phyloP scores from a whole-genome alignment of 2,113 vertebrate genomes.

The Phrynosoma blainvillii region DNA sequence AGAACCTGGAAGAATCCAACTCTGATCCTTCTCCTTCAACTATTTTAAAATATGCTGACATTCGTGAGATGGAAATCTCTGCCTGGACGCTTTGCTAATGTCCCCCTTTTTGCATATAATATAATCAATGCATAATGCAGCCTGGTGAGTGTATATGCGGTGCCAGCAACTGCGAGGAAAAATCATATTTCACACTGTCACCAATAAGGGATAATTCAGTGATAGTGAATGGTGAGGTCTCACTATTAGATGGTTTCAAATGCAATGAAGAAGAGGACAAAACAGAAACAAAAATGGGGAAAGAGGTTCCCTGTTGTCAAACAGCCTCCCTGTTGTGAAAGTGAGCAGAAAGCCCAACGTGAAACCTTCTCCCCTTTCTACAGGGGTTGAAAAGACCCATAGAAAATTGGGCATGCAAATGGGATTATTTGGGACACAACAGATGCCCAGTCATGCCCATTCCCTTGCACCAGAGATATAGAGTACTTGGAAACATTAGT shows the following conservation, averaged over 20 bases:
- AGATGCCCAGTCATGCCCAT: too few species aligned
- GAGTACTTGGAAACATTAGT: too few species aligned
- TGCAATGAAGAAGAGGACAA: neutral
- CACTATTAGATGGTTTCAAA: neutral
- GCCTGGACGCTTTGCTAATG: neutral
- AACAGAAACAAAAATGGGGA: too few species aligned
- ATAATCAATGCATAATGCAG: neutral
- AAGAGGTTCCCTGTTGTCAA: too few species aligned
- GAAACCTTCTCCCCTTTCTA: too few species aligned
- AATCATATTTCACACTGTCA: slow-evolving; percentile 14
- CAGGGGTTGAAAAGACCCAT: too few species aligned
- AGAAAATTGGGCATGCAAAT: too few species aligned
- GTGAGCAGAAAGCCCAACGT: too few species aligned
- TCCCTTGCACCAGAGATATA: too few species aligned
- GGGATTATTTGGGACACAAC: too few species aligned
- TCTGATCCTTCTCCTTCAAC: neutral
- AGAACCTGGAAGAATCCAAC: neutral
- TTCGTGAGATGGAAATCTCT: neutral
- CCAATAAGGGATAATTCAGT: slow-evolving; percentile 11
- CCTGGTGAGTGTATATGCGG: neutral
- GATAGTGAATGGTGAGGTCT: neutral
- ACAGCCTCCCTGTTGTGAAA: too few species aligned
- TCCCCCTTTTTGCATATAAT: neutral
- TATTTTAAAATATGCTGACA: neutral
- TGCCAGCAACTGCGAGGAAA: neutral